Evolutionary conservation across 1,140 invertebrate species (phyloP), one percentile per base, ranked within the genome.

Genomic region (Drosophila nasuta): DNA sequence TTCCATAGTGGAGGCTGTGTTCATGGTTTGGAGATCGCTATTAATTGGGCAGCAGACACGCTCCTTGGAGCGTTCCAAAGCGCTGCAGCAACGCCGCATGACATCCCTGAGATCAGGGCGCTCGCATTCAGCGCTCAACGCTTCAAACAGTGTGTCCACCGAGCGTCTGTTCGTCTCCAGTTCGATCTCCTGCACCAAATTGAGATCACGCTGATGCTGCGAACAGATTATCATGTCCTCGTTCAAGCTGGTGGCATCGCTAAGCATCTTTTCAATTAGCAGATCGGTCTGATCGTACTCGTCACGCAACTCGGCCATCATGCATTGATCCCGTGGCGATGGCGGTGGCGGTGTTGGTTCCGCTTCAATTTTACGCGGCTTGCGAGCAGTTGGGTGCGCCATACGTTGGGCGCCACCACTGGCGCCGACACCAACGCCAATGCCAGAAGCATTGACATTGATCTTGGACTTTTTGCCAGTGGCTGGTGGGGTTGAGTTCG

Each of bases 321-420:
- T 6, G 15, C 38, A 41, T 3, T 62, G 13, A 13, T 75, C 79
- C 1, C 82, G 79, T 0, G 82, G 82, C 3, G 82, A 86, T 3
- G 82, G 78, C 4, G 82, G 82, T n/a, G 81, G 80, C 35, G 82
- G 82, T 5, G 78, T 60, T 4, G 67, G 68, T 28, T 67, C 49
- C 17, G 10, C 28, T 1, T 69, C 65, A 1, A 17, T 5, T 30
- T 54, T 56, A 8, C 49, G 65, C 6, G 30, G 8, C 33, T 69
- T 74, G 4, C 65, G 33, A 3, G 25, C 48, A 0, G 43, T 41
- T 5, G 7, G 3, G 3, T 1, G 4, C 1, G 10, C 0, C 3
- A 13, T 5, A 7, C 49, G 43, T 2, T 56, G 58, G 1, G 6
- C 56, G 2, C 15, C 38, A 5, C 5, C 7, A 0, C 8, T 10